A percentile compares a stretch with the other conserved stretches of the same genome.
Conservation (phyloP, 2,888 invertebrate genomes). For the Nycteola revayana region DNA sequence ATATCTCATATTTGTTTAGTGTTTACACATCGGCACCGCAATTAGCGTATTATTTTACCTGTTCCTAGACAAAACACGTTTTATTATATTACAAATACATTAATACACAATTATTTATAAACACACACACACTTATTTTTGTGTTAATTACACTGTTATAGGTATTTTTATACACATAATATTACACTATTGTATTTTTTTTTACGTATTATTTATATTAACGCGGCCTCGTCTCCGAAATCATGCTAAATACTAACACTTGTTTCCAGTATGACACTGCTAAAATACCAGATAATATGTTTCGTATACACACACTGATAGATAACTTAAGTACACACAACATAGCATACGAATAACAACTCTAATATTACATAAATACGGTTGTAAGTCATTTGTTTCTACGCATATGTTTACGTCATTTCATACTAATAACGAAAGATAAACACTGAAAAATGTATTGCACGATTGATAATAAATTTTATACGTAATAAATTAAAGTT, state of each 20-base stretch:
- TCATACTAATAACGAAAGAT: slow-evolving; percentile 40
- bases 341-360: slow-evolving; percentile 28
- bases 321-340: slow-evolving; percentile 12
- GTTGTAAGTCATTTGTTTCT: slow-evolving; percentile 22
- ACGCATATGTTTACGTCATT: slow-evolving; percentile 34
- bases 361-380: slow-evolving; percentile 22
- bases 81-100: no score
- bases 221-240: slow-evolving; percentile 16
- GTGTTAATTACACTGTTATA: no score
- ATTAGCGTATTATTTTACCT: no score
- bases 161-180: no score
- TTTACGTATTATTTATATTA: no score
- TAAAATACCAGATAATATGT: slow-evolving; percentile 72
- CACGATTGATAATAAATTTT: slow-evolving; percentile 41
- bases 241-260: slow-evolving; percentile 48
- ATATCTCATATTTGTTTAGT: no score
- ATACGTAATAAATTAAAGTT: slow-evolving; percentile 34
- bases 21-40: no score
- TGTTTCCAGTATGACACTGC: slow-evolving; percentile 75
- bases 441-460: slow-evolving; percentile 60
- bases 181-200: no score
- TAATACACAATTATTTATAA: no score
- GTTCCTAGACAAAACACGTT: no score
- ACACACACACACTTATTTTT: no score
- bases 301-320: slow-evolving; percentile 30